Percentiles rank a stretch among this genome's conserved stretches.
phyloP scores from a whole-genome alignment of 2,797 vertebrate species.

The Anguilla anguilla region DNA sequence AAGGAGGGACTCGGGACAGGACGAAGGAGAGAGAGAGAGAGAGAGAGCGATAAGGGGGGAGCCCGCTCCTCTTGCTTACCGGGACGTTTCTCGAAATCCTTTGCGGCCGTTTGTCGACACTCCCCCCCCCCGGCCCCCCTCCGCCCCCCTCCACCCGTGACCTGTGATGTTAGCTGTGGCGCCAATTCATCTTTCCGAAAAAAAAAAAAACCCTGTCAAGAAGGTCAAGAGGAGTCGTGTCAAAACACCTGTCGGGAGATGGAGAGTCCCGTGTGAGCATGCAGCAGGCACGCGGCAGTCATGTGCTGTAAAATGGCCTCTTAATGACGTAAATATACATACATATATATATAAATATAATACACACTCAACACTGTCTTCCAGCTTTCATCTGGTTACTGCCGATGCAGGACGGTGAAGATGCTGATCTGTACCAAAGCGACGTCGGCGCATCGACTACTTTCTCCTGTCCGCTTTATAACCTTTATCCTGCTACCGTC shows the following conservation, averaged over 20 bases:
- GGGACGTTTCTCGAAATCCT: background rate
- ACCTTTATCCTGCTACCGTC: conserved; percentile 50
- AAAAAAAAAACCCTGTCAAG: background rate
- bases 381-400: conserved; percentile 14
- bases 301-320: background rate
- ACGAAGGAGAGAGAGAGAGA: background rate
- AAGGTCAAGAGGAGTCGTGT: background rate
- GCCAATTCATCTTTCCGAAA: background rate
- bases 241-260: background rate
- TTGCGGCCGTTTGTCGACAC: background rate
- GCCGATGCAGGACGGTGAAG: conserved; percentile 14
- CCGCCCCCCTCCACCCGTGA: background rate
- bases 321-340: background rate
- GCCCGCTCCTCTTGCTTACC: background rate
- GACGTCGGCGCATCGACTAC: background rate
- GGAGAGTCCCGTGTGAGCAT: background rate
- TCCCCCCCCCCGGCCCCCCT: background rate
- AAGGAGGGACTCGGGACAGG: conserved; percentile 31
- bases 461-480: conserved; percentile 24
- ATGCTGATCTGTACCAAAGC: conserved; percentile 27
- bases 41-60: background rate
- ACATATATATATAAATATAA: background rate
- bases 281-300: background rate
- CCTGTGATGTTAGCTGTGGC: conserved; percentile 6
- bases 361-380: background rate